These are phyloP conservation scores for Cinclus cinclus DNA, from an alignment of 2,113 vertebrate species.

Conservation along the genomic window DNA sequence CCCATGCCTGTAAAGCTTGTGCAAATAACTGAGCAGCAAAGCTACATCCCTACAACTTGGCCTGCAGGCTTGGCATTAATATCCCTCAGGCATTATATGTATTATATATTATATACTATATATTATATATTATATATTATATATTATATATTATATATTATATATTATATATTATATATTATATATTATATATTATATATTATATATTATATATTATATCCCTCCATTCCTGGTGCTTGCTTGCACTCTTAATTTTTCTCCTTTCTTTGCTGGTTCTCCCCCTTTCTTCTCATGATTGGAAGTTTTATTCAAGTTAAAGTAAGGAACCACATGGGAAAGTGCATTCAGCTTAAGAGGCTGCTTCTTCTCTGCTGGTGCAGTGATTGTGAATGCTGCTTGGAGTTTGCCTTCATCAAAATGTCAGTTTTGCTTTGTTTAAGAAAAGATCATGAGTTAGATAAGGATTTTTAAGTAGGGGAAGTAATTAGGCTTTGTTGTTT, in stretches of 20 bases:
- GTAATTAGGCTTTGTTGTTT: not conserved
- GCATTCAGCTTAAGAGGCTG: not conserved
- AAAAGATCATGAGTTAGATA: not conserved
- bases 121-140: too few species aligned
- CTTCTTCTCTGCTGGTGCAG: not conserved
- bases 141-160: too few species aligned
- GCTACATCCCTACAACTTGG: accelerated
- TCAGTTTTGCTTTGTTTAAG: not conserved
- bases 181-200: too few species aligned
- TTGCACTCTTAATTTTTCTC: accelerated
- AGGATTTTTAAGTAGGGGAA: not conserved
- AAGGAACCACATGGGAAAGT: not conserved
- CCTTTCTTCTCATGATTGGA: not conserved
- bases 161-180: too few species aligned
- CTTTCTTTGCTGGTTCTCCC: not conserved
- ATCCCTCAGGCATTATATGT: not conserved
- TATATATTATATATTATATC: not conserved
- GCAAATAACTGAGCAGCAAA: not conserved
- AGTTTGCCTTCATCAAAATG: not conserved
- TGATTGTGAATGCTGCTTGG: not conserved
- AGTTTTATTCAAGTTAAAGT: not conserved
- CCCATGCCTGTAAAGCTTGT: not conserved
- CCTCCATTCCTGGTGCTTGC: not conserved
- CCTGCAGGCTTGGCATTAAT: not conserved
- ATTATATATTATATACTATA: too few species aligned